phyloP scores from a whole-genome alignment of 2,113 vertebrate species.

The Mesoclemmys tuberculata region DNA sequence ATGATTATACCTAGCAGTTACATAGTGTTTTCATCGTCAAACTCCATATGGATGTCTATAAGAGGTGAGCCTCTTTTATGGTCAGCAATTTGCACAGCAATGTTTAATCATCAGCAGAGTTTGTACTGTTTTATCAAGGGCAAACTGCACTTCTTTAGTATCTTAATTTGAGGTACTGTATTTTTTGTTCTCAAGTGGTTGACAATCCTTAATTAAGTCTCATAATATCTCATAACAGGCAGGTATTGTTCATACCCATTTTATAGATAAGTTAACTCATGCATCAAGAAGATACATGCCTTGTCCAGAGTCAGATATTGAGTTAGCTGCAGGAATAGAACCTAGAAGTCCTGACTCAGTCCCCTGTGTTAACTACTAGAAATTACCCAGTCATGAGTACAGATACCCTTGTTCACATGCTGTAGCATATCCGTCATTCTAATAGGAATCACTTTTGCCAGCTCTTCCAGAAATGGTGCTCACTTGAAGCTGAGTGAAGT shows the following conservation, averaged over 20 bases:
- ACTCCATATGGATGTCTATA: background rate
- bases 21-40: accelerated
- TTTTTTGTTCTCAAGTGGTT: background rate
- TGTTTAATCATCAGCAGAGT: background rate
- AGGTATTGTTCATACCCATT: background rate
- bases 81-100: accelerated
- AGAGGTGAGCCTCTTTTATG: background rate
- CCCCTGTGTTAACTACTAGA: background rate
- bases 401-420: background rate
- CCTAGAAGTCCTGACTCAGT: background rate
- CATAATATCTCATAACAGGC: accelerated
- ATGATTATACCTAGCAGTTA: background rate
- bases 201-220: accelerated
- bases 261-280: accelerated
- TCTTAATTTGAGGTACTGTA: background rate
- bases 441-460: background rate
- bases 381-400: background rate
- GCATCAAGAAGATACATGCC: accelerated
- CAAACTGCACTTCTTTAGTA: background rate
- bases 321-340: accelerated
- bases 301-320: accelerated
- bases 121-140: background rate
- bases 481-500: background rate
- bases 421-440: background rate
- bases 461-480: background rate